phyloP scores from a whole-genome alignment of 2,113 vertebrate genomes.

The Rynchops niger region DNA sequence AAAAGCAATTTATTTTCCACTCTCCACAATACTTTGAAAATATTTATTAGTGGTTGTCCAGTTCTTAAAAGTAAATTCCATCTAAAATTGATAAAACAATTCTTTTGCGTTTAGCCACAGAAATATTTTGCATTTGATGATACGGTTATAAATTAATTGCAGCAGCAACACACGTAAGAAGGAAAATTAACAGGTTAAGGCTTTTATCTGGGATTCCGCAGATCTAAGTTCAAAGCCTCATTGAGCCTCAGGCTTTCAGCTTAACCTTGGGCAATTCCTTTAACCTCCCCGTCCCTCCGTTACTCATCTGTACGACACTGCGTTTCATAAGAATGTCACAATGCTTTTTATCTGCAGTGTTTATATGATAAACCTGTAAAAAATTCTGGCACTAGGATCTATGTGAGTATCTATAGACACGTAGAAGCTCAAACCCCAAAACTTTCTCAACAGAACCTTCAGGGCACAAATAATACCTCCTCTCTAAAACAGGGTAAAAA shows the following conservation, averaged over 20 bases:
- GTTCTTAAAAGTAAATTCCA: neutral
- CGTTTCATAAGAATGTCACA: neutral
- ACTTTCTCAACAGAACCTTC: neutral
- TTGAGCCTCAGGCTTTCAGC: neutral
- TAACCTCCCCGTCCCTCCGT: neutral
- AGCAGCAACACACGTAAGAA: neutral
- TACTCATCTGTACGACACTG: neutral
- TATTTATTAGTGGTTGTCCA: neutral
- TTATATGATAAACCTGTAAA: neutral
- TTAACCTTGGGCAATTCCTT: constrained; percentile 23
- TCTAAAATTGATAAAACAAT: neutral
- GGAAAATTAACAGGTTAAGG: constrained; percentile 16
- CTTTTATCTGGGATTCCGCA: constrained; percentile 5
- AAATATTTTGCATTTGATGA: neutral
- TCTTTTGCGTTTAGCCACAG: neutral
- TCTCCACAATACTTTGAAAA: neutral
- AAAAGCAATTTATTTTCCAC: neutral
- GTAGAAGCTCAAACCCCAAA: neutral
- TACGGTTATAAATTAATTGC: neutral
- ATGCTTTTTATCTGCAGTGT: neutral
- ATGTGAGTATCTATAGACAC: neutral
- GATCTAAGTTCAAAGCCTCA: constrained; percentile 37
- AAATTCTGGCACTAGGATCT: neutral
- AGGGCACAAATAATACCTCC: neutral
- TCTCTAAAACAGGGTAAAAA: neutral